Evolutionary conservation across 2,113 vertebrate species (phyloP).

Genomic region (Apistogramma diplotaenia): DNA sequence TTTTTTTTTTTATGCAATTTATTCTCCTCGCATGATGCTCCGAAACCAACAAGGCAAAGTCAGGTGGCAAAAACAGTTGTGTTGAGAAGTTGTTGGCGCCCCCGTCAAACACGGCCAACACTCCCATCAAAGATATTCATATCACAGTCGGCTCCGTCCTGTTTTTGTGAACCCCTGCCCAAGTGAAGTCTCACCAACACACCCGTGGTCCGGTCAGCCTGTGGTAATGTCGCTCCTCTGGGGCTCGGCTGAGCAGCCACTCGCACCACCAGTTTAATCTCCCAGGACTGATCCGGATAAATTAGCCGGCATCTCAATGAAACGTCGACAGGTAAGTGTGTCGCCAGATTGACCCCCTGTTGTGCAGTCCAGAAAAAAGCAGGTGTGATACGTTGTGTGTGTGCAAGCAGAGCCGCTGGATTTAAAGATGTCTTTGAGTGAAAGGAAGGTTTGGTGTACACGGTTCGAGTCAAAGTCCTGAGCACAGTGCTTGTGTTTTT

Average conservation of each 20-base stretch:
- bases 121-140: constrained; percentile 32
- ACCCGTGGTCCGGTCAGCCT: constrained; percentile 6
- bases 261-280: constrained; percentile 14
- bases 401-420: constrained; percentile 40
- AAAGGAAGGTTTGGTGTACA: constrained; percentile 47
- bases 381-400: constrained; percentile 29
- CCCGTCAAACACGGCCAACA: constrained; percentile 9
- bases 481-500: constrained; percentile 62
- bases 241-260: neutral
- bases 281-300: neutral
- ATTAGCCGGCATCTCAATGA: neutral
- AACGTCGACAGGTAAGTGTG: neutral
- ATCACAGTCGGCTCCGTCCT: constrained; percentile 12
- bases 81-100: constrained; percentile 16
- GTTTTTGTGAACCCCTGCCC: neutral
- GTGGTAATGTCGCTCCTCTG: constrained; percentile 11
- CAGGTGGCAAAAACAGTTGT: constrained; percentile 38
- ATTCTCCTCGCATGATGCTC: constrained; percentile 37
- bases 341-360: neutral
- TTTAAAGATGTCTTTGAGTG: constrained; percentile 35
- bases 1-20: constrained; percentile 42
- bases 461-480: constrained; percentile 48
- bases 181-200: neutral
- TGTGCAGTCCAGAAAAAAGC: constrained; percentile 50
- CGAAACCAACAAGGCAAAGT: constrained; percentile 50